Base-by-base conservation (phyloP, 2,113 vertebrate species). In the Agapornis roseicollis region DNA sequence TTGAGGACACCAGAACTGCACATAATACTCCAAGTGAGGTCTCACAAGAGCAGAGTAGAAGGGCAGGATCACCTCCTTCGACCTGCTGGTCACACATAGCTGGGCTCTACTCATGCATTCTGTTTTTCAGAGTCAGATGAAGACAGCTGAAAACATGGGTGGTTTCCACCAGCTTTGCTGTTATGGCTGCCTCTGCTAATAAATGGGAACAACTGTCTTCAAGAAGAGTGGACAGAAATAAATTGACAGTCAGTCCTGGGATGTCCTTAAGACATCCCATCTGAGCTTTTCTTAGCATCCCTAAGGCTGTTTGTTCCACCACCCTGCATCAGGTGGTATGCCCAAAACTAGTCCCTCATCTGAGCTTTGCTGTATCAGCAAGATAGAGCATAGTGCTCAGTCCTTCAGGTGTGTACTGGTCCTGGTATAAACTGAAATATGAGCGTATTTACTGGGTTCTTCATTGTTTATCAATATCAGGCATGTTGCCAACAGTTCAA, bases 161-260 rank as follows among this genome's bases (percentile, higher is more conserved):
- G 18, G 31, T 70, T 31, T 79, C 22, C 33, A 27, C 41, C 19
- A 73, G 76, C 33, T 88, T 41, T 81, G 53, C 29, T 56, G 7
- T 84, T 56, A 47, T 7, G 5, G 8, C 18, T 80, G 27, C 35
- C n/a, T 88, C 58, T 91, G 42, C 23, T 63, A 46, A 52, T 53
- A 50, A 17, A 5, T 27, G 33, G 12, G 23, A 69, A 65, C 10
- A 66, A 35, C 25, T 64, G 7, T 88, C 49, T 81, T 56, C 29
- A 47, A 47, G 33, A 47, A 47, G 19, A 81, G 10, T 17, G 27
- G 20, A 24, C 9, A 73, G 70, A 74, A 80, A 50, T 31, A 47
- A 60, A 52, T 77, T 42, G 46, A 19, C 6, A 19, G 17, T 76
- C 0, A 1, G 14, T 63, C 68, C 68, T 83, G 0, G 0, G 12